A percentile compares a stretch with the other conserved stretches of the same genome.
These are phyloP conservation scores for Trichoplusia ni DNA, from an alignment of 1,140 invertebrate species.

Conservation along the genomic window DNA sequence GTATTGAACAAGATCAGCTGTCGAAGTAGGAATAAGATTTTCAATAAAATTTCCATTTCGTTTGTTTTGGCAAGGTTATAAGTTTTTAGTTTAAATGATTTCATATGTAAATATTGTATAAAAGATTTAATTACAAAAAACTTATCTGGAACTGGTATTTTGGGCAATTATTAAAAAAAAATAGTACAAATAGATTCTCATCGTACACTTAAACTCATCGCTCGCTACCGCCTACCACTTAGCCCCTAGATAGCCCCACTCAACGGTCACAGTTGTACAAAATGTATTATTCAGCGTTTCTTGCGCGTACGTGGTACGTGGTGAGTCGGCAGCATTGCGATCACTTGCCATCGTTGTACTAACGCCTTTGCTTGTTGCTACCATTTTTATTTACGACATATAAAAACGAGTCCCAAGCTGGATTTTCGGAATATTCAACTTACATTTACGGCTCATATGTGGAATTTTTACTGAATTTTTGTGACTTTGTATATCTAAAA, in stretches of 20 bases:
- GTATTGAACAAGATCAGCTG: no score
- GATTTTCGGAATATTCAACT: constrained; percentile 5
- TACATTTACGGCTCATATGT: constrained; percentile 11
- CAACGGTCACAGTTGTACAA: constrained; percentile 48
- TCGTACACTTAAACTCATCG: background rate
- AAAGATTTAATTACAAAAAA: no score
- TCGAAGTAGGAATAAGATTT: no score
- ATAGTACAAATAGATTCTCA: no score
- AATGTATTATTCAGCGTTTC: constrained; percentile 61
- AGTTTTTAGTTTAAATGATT: no score
- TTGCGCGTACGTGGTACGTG: constrained; percentile 34
- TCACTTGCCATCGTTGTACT: constrained; percentile 24
- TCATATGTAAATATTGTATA: no score
- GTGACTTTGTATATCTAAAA: background rate
- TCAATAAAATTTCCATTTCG: no score
- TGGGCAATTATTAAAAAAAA: no score
- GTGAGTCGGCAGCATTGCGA: constrained; percentile 27
- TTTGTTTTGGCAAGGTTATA: no score
- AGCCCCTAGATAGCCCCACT: constrained; percentile 22
- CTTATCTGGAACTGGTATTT: no score
- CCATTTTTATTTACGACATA: constrained; percentile 26
- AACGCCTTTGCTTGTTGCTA: constrained; percentile 1
- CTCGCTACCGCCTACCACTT: constrained; percentile 23
- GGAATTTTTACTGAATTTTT: constrained; percentile 15
- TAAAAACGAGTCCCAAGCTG: constrained; percentile 11